phyloP scores from a whole-genome alignment of 1,140 invertebrate genomes.

The Cotesia chilonis region DNA sequence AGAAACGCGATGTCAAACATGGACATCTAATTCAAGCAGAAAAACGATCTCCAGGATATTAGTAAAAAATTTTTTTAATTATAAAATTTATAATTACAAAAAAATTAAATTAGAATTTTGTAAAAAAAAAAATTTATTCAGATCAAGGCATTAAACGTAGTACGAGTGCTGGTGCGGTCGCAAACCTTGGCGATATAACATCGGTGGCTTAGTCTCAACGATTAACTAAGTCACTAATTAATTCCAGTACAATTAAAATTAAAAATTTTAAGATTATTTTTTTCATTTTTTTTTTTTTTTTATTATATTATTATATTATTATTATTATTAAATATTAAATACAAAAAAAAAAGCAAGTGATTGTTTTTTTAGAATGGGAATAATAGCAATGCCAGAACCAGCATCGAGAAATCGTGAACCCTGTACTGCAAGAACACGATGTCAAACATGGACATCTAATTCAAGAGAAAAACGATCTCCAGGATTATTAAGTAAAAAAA shows the following conservation, averaged over 20 bases:
- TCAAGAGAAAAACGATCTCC: conserved; percentile 54
- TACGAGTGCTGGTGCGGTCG: conserved; percentile 32
- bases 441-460: conserved; percentile 63
- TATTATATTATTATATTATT: background rate
- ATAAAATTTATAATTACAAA: background rate
- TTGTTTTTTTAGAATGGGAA: conserved; percentile 46
- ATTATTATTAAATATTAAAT: background rate
- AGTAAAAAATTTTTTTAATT: conserved; percentile 43
- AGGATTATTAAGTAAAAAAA: conserved; percentile 52
- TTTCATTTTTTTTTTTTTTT: conserved; percentile 17
- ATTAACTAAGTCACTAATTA: conserved; percentile 1
- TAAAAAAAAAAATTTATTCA: background rate
- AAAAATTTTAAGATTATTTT: background rate
- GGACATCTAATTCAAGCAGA: conserved; percentile 59
- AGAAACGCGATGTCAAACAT: conserved; percentile 62
- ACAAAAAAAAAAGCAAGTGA: no score
- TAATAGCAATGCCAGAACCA: conserved; percentile 39
- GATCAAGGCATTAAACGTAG: conserved; percentile 30
- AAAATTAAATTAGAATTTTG: background rate
- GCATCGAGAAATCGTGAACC: conserved; percentile 22
- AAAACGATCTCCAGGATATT: conserved; percentile 52
- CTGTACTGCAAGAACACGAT: conserved; percentile 52
- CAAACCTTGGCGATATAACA: conserved; percentile 32
- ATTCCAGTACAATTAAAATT: conserved; percentile 22
- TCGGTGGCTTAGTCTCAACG: conserved; percentile 29